A percentile compares a stretch with the other conserved stretches of the same genome.
These are phyloP conservation scores for Idaea aversata DNA, from an alignment of 2,888 invertebrate genomes.

Conservation along the genomic window DNA sequence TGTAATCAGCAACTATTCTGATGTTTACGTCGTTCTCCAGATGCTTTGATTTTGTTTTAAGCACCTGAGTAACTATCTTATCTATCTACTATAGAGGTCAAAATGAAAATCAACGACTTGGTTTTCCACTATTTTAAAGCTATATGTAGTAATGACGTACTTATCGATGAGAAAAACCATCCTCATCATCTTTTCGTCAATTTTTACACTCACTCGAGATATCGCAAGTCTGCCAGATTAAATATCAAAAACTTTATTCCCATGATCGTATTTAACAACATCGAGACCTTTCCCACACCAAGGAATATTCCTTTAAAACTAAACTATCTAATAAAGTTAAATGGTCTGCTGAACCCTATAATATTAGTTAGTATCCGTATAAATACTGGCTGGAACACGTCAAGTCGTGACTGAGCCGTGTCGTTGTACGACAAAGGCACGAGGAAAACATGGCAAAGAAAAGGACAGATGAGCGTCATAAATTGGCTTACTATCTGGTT, in stretches of 20 bases:
- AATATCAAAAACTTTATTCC: neutral
- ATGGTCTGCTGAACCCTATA: neutral
- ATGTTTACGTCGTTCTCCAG: neutral
- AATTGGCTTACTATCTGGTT: slow-evolving; percentile 9
- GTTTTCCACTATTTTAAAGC: too few relatives aligned
- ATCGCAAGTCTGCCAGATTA: neutral
- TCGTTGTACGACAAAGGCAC: slow-evolving; percentile 33
- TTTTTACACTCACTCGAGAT: neutral
- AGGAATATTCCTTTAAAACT: neutral
- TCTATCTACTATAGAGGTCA: too few relatives aligned
- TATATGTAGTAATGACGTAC: too few relatives aligned
- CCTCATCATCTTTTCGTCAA: neutral
- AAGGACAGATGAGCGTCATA: slow-evolving; percentile 19
- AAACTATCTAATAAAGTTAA: neutral
- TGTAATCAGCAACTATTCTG: neutral
- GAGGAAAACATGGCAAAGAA: neutral
- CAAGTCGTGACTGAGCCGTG: slow-evolving; percentile 38
- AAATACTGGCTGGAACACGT: slow-evolving; percentile 2
- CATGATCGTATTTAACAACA: neutral
- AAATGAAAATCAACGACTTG: too few relatives aligned
- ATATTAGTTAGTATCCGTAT: neutral
- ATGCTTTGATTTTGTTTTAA: too few relatives aligned
- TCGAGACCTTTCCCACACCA: neutral
- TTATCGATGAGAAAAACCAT: neutral
- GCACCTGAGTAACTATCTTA: too few relatives aligned